Evolutionary conservation across 37 sponge, comb jelly and placozoan species (phyloP), one percentile per base, ranked within the genome.

Genomic region (Halichondria panicea): DNA sequence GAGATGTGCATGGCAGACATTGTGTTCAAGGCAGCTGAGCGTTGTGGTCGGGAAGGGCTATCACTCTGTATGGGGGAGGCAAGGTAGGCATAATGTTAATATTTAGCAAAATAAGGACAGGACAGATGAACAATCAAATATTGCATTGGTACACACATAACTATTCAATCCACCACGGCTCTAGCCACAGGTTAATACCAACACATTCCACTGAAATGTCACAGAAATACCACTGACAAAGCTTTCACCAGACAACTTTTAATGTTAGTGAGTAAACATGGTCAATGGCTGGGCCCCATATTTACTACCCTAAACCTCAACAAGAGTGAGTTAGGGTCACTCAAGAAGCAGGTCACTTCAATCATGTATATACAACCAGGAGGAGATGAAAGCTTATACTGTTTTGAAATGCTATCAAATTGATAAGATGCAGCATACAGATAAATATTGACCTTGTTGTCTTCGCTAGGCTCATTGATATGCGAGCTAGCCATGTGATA

Each of bases 401-500:
- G 18, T 9, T 24, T 9, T 25, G 8, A 6, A 4, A 11, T 31
- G 36, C 65, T 56, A 25, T 28, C 58, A 56, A 25, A 56, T 28
- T 56, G 7, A 25, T 18, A 12, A 12, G 18, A 19, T 12, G 27
- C 66, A 5, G 34, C 36, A 65, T 36, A 37, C 3, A 4, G n/a
- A n/a, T 56, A 36, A 4, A 22, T 15, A 41, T 27, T 28, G 2
- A 70, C 70, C 70, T 70, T 70, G 31, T 40, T 19, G 3, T 61
- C 70, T 60, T 58, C 59, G 22, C 34, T 11, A 1, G 77, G 42
- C 18, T 46, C 63, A 56, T 33, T 12, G 22, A 35, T 34, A 33
- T 70, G 70, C 33, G 25, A 36, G 41, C 71, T 84, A 18, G 78
- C 55, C 42, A 71, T 63, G 70, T 85, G 85, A 28, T 78, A 85